Base-by-base conservation (phyloP, 2,888 invertebrate genomes). In the Lochmaea crataegi region DNA sequence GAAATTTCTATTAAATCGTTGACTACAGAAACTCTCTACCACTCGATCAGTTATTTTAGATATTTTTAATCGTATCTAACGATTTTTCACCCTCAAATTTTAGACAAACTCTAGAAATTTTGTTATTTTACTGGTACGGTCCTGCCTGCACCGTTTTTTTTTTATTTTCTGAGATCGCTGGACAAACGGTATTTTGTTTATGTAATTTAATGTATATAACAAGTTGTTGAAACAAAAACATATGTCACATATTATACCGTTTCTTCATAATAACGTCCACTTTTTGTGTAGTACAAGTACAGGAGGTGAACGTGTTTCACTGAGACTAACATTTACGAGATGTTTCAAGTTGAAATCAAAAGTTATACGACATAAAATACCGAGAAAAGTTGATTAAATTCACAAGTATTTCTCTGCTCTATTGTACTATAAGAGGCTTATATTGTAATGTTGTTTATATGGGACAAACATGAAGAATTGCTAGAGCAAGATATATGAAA, bases 141-240 rank as follows among this genome's bases (percentile, higher is more conserved):
- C 51, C 51, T 51, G 51, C 11, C 12, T 12, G 3, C 42, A n/a
- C 42, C 14, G 45, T 14, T 45, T 45, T 11, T 45, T 11, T 14
- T 45, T 51, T 45, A 45, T 45, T 45, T 51, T 51, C 51, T 51
- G 61, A 61, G 38, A 38, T 61, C 11, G 38, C 10, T 18, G 6
- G 61, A n/a, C 42, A 61, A 61, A 61, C 61, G 61, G 61, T 61
- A 41, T 61, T 41, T 41, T 14, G 38, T 61, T 61, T 61, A 61
- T 61, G 18, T 61, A 61, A 61, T 61, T 45, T 45, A 12, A 61
- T 38, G 18, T 12, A 41, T 32, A 61, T 61, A 61, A 61, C 61
- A 41, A 10, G 61, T 42, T 61, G 41, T 32, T 61, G n/a, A n/a
- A 61, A 61, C 18, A 61, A 61, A 41, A 61, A 61, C 61, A 61